Percentiles rank a stretch among this genome's conserved stretches.
Evolutionary conservation across 2,888 invertebrate genomes (phyloP).

Genomic region (Chrysolina haemoptera): DNA sequence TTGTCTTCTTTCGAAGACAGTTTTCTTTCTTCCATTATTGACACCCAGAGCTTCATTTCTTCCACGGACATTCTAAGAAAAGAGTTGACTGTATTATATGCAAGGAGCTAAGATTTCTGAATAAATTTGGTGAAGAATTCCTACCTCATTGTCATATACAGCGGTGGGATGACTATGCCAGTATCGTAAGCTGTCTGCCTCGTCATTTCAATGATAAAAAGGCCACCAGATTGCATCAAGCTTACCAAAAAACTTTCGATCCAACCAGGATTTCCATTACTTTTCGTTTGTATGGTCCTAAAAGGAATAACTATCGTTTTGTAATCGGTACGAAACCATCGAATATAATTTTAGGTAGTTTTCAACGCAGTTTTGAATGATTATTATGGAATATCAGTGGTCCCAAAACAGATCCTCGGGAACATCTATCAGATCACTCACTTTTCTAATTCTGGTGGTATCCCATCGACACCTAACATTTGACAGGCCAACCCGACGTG

Average conservation of each 20-base stretch:
- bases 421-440: constrained; percentile 57
- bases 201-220: constrained; percentile 69
- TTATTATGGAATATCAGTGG: too few species aligned
- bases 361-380: too few species aligned
- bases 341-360: neutral
- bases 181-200: constrained; percentile 60
- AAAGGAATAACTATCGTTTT: constrained; percentile 32
- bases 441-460: constrained; percentile 78
- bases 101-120: neutral
- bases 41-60: constrained; percentile 54
- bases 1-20: constrained; percentile 35
- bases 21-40: constrained; percentile 56
- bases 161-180: constrained; percentile 63
- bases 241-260: constrained; percentile 77
- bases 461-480: constrained; percentile 75
- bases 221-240: constrained; percentile 72
- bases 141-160: constrained; percentile 65
- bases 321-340: neutral
- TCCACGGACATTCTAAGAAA: constrained; percentile 51
- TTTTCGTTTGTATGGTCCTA: constrained; percentile 74
- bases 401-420: too few species aligned
- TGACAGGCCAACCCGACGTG: constrained; percentile 78
- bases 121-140: neutral
- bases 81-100: neutral
- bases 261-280: constrained; percentile 79